A percentile compares a stretch with the other conserved stretches of the same genome.
These are phyloP conservation scores for Meloidogyne floridensis DNA, from an alignment of 1,140 invertebrate species.

Conservation along the genomic window DNA sequence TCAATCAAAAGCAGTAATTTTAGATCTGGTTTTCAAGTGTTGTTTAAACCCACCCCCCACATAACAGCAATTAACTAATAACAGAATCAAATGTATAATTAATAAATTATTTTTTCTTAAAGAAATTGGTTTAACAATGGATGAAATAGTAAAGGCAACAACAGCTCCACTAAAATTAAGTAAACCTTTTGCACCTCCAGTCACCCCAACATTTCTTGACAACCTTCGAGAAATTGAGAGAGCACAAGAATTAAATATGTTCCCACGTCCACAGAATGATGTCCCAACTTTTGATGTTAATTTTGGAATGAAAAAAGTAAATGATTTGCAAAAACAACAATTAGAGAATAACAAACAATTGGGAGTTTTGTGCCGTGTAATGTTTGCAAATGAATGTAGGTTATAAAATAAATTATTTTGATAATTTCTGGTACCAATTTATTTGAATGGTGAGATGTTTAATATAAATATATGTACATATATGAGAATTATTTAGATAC, in stretches of 20 bases:
- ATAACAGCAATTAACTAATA: not conserved
- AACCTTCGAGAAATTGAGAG: not conserved
- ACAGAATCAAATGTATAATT: not conserved
- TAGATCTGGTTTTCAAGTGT: too few species aligned
- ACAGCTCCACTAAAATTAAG: not conserved
- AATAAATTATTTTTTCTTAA: not conserved
- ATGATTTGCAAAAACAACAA: not conserved
- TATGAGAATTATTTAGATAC: too few species aligned
- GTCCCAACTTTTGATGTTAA: not conserved
- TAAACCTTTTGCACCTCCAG: not conserved
- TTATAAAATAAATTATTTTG: not conserved
- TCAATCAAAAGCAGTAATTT: too few species aligned
- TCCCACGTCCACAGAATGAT: not conserved
- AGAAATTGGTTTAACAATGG: not conserved
- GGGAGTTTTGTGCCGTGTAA: not conserved
- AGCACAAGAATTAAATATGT: not conserved
- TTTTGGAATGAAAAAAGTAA: not conserved
- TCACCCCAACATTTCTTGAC: conserved; percentile 1
- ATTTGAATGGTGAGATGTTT: too few species aligned
- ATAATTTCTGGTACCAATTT: too few species aligned
- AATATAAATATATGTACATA: too few species aligned
- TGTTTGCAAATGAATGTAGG: not conserved
- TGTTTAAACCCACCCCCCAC: too few species aligned
- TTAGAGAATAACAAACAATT: conserved; percentile 1
- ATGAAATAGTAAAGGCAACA: not conserved